Conservation (phyloP, 2,888 invertebrate genomes). For the Beris chalybata region DNA sequence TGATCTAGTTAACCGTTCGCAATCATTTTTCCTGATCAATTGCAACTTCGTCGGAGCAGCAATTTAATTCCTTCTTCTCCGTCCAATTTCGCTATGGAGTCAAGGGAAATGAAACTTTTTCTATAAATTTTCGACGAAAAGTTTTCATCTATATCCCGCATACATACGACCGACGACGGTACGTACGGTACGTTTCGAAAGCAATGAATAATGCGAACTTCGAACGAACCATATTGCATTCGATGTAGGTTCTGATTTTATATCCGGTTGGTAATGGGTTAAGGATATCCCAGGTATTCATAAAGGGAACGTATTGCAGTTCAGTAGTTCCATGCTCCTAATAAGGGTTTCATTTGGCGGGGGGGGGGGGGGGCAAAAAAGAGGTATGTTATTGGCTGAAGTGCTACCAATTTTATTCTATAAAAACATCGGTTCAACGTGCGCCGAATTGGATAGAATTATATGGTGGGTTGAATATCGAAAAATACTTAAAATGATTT, state of each 20-base stretch:
- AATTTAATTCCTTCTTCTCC: slow-evolving; percentile 23
- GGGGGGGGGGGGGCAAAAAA: neutral
- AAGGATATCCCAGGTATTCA: neutral
- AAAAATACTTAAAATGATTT: too few species aligned
- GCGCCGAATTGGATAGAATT: too few species aligned
- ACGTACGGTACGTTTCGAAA: neutral
- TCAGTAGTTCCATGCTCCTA: too few species aligned
- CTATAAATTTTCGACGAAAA: slow-evolving; percentile 20
- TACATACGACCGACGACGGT: neutral
- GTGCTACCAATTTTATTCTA: too few species aligned
- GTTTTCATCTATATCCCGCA: neutral
- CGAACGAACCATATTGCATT: neutral
- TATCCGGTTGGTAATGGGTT: neutral
- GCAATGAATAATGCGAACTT: too few species aligned
- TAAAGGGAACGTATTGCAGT: neutral
- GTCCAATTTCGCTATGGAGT: slow-evolving; percentile 9
- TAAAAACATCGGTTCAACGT: too few species aligned
- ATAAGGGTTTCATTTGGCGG: too few species aligned
- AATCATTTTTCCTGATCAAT: slow-evolving; percentile 32
- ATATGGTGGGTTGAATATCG: too few species aligned
- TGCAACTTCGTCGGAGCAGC: slow-evolving; percentile 14
- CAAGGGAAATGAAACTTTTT: slow-evolving; percentile 27
- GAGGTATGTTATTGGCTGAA: too few species aligned
- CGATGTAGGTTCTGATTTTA: neutral
- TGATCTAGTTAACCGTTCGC: slow-evolving; percentile 28